Evolutionary conservation across 2,888 invertebrate genomes (phyloP), one percentile per base, ranked within the genome.

Genomic region (Phengaris alcon): DNA sequence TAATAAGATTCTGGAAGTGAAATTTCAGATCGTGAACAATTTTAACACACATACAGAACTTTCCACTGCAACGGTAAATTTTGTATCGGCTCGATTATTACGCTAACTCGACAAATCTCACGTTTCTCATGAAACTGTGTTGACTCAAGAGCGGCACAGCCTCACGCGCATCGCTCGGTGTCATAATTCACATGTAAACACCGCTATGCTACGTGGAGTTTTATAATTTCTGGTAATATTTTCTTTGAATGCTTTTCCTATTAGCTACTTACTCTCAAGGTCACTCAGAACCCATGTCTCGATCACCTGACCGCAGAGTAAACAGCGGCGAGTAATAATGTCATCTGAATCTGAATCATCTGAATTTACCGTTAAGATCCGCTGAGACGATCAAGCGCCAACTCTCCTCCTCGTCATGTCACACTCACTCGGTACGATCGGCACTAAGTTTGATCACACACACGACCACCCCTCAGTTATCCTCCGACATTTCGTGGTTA

Each of bases 281-380:
- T 75, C 70, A 15, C 75, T 75, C 82, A 80, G 83, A 80, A 81
- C 83, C 82, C 83, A 82, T 82, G 82, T 80, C 81, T 81, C 83
- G 83, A 85, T 88, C 92, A 93, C 87, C 91, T 92, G 91, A 90
- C 88, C 83, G 81, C 81, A 82, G 83, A 81, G 88, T 91, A 91
- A 92, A 91, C 91, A 91, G 83, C 83, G 82, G 81, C 86, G 85
- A 88, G 88, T 89, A 87, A 87, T 83, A 86, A 81, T 84, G 88
- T 88, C 89, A 87, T 86, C 84, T 85, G 82, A 87, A n/a, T n/a
- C n/a, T n/a, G n/a, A n/a, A n/a, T n/a, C n/a, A n/a, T n/a, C n/a
- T n/a, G n/a, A 84, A 88, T 88, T 93, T 93, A 93, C 93, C 93
- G 93, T 93, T 93, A 92, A 85, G 89, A 90, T 90, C 91, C 88